These are phyloP conservation scores for Xestia rhomboidea DNA, from an alignment of 2,888 invertebrate species.

Conservation along the genomic window DNA sequence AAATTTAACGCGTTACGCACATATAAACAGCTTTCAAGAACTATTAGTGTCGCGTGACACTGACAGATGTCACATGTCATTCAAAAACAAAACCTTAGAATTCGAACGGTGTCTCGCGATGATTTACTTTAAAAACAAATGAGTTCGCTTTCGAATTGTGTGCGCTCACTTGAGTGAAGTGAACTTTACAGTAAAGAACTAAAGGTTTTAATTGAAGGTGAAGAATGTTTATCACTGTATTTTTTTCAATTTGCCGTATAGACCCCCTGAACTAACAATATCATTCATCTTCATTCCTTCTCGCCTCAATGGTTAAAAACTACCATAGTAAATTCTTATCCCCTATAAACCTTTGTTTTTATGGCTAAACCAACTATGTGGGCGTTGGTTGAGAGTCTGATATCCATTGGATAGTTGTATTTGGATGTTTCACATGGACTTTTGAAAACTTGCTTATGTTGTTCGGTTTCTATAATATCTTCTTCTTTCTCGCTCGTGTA, in stretches of 20 bases:
- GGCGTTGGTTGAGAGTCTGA: background rate
- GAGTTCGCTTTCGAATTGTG: background rate
- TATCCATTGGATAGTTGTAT: background rate
- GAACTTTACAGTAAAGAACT: background rate
- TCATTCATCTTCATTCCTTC: conserved; percentile 26
- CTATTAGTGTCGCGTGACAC: background rate
- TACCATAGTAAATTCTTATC: conserved; percentile 45
- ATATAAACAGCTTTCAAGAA: background rate
- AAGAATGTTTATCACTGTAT: background rate
- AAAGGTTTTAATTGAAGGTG: background rate
- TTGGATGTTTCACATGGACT: conserved; percentile 1
- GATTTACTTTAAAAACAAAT: background rate
- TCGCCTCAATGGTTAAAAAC: conserved; percentile 40
- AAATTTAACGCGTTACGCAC: background rate
- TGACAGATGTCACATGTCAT: background rate
- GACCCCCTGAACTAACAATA: background rate
- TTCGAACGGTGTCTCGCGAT: background rate
- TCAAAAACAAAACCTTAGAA: background rate
- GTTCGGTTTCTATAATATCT: background rate
- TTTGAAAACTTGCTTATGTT: background rate
- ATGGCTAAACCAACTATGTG: conserved; percentile 15
- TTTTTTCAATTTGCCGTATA: background rate
- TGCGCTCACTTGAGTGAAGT: background rate
- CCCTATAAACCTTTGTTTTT: conserved; percentile 36
- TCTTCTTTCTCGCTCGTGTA: background rate